Base-by-base conservation (phyloP, 1,140 invertebrate species). In the Ectropis grisescens region DNA sequence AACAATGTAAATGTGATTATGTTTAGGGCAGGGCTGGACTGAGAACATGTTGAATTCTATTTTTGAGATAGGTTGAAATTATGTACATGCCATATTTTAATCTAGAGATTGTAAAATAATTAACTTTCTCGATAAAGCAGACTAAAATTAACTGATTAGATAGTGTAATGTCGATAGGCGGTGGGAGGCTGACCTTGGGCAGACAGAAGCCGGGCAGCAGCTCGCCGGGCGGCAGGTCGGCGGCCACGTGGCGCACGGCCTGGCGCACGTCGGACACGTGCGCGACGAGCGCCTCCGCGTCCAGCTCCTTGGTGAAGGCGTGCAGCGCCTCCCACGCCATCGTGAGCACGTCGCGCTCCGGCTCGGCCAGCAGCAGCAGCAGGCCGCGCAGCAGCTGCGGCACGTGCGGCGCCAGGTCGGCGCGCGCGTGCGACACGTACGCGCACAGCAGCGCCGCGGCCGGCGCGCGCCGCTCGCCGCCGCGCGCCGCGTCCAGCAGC, bases 181-280 rank as follows among this genome's bases (percentile, higher is more conserved):
- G 69, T 19, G 16, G 16, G 3, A 19, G 9, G 5, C n/a, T 44
- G 96, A 83, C 81, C 81, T 98, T 98, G 0, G 94, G 91, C 43
- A 98, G 80, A 75, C 95, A 98, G 66, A 99, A 97, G n/a, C 97
- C 97, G 29, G 96, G 95, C 33, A 98, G 76, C 11, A 91, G 67
- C 28, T 90, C 85, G 1, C 88, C 90, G 62, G 94, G 98, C 70
- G 98, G 93, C 15, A 95, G 83, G 70, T 98, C 96, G 25, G 91
- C 92, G 2, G 91, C 87, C 23, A 95, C 95, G 84, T 92, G 96
- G 25, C 93, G 85, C 7, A 98, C 90, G 14, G 96, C 95, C 83
- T 96, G 94, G 28, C 95, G 85, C 28, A 98, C 90, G 70, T 97
- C 95, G 5, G 87, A 85, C 11, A 98, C 93, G 58, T 95, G 92